Evolutionary conservation across 2,888 invertebrate species (phyloP), one percentile per base, ranked within the genome.

Genomic region (Watsonalla binaria): DNA sequence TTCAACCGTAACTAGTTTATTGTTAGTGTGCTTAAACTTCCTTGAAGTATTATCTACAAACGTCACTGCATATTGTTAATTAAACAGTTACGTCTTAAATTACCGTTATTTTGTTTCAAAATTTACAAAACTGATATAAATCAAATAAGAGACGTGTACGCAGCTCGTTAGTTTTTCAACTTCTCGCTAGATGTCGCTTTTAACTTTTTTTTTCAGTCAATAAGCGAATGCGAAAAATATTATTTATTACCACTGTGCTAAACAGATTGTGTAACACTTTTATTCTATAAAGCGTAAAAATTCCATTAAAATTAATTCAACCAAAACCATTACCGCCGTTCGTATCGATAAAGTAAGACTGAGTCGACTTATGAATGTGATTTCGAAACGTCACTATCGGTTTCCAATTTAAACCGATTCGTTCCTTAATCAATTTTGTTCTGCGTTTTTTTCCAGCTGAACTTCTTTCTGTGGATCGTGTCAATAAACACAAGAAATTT

Each of bases 371-470:
- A 90, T 90, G 90, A 90, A 90, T 90, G 88, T 89, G 85, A 86
- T 89, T 89, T 90, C 89, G 86, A 86, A 90, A 89, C 86, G 82
- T 87, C 89, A 89, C 89, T 89, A 90, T 90, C 90, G 89, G 80
- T 88, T 90, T 90, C 86, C 90, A 90, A 91, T 90, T 90, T 90
- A 89, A 87, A 84, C 80, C 90, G 84, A 91, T 91, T 91, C 90
- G 90, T 90, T 91, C 89, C 89, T 88, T 88, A 89, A 88, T 88
- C 89, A 87, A 87, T 90, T 87, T 86, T 84, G 83, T 88, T 85
- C 76, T 82, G 83, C 79, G 77, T 87, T 87, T 85, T 84, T 42
- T 86, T 84, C 74, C 74, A 84, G 82, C 76, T 77, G 76, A 78
- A 82, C 81, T 77, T 80, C 80, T 80, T 83, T 76, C 74, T 77